A percentile compares a stretch with the other conserved stretches of the same genome.
phyloP scores from a whole-genome alignment of 1,140 invertebrate species.

The Bathynomus jamesi region DNA sequence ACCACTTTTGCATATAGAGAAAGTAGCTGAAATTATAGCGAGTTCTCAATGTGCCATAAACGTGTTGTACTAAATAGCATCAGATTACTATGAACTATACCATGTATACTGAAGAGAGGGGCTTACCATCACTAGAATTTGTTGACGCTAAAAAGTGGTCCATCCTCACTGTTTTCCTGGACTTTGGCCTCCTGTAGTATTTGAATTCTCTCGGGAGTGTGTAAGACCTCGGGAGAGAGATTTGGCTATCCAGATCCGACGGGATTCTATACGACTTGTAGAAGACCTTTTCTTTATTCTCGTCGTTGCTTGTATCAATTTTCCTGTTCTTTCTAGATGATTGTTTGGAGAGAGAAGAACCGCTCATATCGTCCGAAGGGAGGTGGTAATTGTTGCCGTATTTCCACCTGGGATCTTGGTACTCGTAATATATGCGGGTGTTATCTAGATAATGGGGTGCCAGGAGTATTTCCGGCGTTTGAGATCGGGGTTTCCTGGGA shows the following conservation, averaged over 20 bases:
- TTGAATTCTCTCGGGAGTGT: conserved; percentile 75
- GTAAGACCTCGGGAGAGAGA: conserved; percentile 70
- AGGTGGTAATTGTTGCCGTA: conserved; percentile 38
- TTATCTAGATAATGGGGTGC: conserved; percentile 59
- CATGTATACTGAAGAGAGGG: not conserved
- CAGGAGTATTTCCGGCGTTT: conserved; percentile 67
- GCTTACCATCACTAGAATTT: conserved; percentile 71
- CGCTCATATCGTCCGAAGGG: conserved; percentile 33
- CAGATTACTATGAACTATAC: no score
- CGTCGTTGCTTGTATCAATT: conserved; percentile 15
- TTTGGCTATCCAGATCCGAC: conserved; percentile 65
- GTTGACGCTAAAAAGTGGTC: conserved; percentile 65
- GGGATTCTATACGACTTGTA: conserved; percentile 52
- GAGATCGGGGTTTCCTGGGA: conserved; percentile 46
- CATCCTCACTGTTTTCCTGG: conserved; percentile 48
- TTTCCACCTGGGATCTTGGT: conserved; percentile 40
- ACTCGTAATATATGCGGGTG: conserved; percentile 43
- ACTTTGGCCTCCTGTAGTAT: conserved; percentile 58
- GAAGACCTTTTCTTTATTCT: conserved; percentile 41
- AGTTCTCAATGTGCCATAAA: no score
- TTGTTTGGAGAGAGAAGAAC: conserved; percentile 26
- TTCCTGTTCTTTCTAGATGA: conserved; percentile 24
- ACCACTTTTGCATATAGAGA: no score
- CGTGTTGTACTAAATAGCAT: no score
- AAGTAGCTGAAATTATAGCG: no score